Conservation (phyloP, 2,113 vertebrate species). For the Acanthochromis polyacanthus region DNA sequence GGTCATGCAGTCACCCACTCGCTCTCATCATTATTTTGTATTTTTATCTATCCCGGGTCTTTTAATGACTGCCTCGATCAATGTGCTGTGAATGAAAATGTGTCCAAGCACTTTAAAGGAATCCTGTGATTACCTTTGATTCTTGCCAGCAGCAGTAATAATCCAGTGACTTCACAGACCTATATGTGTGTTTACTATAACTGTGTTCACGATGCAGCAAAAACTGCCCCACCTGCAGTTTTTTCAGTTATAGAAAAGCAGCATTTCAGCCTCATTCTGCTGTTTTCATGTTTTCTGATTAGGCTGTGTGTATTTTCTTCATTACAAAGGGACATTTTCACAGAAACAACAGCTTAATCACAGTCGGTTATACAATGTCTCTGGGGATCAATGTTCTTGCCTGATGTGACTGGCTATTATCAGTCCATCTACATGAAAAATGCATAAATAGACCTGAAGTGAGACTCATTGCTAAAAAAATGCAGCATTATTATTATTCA, state of each 20-base stretch:
- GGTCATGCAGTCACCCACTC: neutral
- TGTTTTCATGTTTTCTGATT: too few relatives aligned
- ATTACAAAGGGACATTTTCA: too few relatives aligned
- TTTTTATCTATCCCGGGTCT: slow-evolving; percentile 8
- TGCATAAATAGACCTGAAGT: too few relatives aligned
- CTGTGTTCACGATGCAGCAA: neutral
- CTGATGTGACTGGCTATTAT: too few relatives aligned
- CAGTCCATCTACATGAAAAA: too few relatives aligned
- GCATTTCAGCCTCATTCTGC: neutral
- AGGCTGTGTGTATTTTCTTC: neutral
- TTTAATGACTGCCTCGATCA: slow-evolving; percentile 3
- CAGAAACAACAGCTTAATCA: too few relatives aligned
- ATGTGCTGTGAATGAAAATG: slow-evolving; percentile 5
- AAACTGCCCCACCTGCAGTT: neutral
- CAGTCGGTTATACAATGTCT: too few relatives aligned
- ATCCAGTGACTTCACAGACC: neutral
- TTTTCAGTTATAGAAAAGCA: neutral
- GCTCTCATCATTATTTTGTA: slow-evolving; percentile 12
- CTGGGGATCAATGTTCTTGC: too few relatives aligned
- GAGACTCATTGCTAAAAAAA: too few relatives aligned
- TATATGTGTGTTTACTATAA: slow-evolving; percentile 3
- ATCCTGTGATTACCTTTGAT: slow-evolving; percentile 12
- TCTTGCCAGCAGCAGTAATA: slow-evolving; percentile 16
- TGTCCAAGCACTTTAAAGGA: slow-evolving; percentile 10
- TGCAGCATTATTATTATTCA: too few relatives aligned